Evolutionary conservation across 2,888 invertebrate genomes (phyloP).

Genomic region (Caenorhabditis panamensis): DNA sequence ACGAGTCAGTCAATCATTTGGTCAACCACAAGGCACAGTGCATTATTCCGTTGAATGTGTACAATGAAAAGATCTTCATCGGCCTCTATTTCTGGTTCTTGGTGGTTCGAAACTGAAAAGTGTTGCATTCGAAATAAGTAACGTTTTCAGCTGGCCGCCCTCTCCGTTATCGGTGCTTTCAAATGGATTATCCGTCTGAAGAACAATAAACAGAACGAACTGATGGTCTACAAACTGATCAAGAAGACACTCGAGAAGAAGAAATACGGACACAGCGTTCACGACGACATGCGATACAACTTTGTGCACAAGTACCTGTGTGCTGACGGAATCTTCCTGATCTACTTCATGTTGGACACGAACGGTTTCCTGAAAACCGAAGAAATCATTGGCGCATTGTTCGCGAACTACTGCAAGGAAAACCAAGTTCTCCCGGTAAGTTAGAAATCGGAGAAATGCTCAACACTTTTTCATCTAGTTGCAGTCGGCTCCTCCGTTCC

Average conservation of each 20-base stretch:
- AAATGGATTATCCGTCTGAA: constrained; percentile 46
- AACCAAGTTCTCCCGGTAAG: constrained; percentile 25
- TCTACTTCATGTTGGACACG: constrained; percentile 53
- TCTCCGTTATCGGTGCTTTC: constrained; percentile 38
- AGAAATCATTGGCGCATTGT: constrained; percentile 45
- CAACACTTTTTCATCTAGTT: constrained; percentile 21
- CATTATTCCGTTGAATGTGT: constrained; percentile 67
- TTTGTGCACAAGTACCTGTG: constrained; percentile 54
- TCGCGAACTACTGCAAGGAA: constrained; percentile 34
- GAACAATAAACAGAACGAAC: constrained; percentile 24
- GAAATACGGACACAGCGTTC: constrained; percentile 1
- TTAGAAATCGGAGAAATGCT: not conserved
- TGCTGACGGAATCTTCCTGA: constrained; percentile 51
- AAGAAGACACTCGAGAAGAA: constrained; percentile 27
- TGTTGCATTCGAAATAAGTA: not conserved
- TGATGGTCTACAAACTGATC: constrained; percentile 32
- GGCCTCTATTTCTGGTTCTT: constrained; percentile 67
- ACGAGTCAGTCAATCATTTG: constrained; percentile 28
- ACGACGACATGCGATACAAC: constrained; percentile 34
- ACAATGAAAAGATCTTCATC: constrained; percentile 70
- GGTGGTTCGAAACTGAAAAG: too few relatives aligned
- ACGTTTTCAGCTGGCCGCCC: constrained; percentile 41
- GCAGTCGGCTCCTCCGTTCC: constrained; percentile 19
- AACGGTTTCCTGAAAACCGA: constrained; percentile 54
- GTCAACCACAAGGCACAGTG: constrained; percentile 56